Evolutionary conservation across 92 coral and sea anemone species (phyloP).

Genomic region (Epizoanthus scotinus): DNA sequence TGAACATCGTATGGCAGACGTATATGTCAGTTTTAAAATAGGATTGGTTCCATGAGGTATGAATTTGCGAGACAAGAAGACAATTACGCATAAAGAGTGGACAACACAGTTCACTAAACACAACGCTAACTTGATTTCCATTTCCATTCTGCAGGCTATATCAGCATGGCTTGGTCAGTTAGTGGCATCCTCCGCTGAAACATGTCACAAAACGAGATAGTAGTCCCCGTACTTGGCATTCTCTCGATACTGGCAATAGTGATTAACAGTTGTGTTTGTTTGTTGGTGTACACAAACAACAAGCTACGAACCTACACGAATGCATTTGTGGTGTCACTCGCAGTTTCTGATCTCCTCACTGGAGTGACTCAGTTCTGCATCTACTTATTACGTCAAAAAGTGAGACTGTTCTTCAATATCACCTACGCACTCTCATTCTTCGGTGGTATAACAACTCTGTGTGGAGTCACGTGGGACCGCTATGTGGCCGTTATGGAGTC

Average conservation of each 20-base stretch:
- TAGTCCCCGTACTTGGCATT: slow-evolving; percentile 5
- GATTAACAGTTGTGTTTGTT: slow-evolving; percentile 33
- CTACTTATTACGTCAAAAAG: slow-evolving; percentile 24
- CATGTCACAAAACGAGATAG: slow-evolving; percentile 8
- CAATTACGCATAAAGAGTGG: too few relatives aligned
- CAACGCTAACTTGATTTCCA: too few relatives aligned
- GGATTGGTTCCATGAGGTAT: too few relatives aligned
- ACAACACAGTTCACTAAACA: too few relatives aligned
- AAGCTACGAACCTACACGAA: slow-evolving; percentile 35
- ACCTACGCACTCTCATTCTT: slow-evolving; percentile 35
- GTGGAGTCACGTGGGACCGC: slow-evolving; percentile 40
- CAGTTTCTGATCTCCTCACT: slow-evolving; percentile 38
- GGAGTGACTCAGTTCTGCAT: slow-evolving; percentile 30
- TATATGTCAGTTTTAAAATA: too few relatives aligned
- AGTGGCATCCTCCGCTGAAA: not conserved
- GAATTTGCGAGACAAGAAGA: too few relatives aligned
- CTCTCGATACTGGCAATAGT: slow-evolving; percentile 8
- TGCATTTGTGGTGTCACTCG: slow-evolving; percentile 37
- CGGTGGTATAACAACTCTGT: slow-evolving; percentile 35
- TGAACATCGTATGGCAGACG: too few relatives aligned
- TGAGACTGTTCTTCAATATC: slow-evolving; percentile 27
- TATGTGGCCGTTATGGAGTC: slow-evolving; percentile 16
- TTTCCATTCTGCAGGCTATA: too few relatives aligned
- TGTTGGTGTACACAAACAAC: slow-evolving; percentile 12
- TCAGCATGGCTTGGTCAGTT: too few relatives aligned